phyloP scores from a whole-genome alignment of 2,113 vertebrate genomes.

The Irena cyanogastra region DNA sequence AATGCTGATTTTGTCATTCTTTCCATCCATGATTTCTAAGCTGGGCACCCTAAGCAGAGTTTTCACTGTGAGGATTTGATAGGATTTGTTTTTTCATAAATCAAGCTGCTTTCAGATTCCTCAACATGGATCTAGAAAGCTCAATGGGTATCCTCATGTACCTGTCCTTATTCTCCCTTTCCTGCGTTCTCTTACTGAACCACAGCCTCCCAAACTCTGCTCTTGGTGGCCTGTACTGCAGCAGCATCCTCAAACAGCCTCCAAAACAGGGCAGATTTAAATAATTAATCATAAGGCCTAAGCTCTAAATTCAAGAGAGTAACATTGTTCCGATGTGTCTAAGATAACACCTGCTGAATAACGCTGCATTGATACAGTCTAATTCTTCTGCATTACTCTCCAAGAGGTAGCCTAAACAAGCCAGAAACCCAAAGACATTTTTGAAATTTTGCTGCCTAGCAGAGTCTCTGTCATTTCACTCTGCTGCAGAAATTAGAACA shows the following conservation, averaged over 20 bases:
- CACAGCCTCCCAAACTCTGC: not conserved
- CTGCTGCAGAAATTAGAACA: not conserved
- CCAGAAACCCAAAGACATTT: not conserved
- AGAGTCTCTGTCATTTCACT: not conserved
- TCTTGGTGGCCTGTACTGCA: not conserved
- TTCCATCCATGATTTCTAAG: not conserved
- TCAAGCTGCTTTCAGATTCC: not conserved
- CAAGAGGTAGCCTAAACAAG: not conserved
- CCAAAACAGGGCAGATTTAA: not conserved
- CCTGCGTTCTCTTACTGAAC: not conserved
- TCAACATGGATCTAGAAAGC: not conserved
- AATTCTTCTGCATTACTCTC: not conserved
- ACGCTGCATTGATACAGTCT: not conserved
- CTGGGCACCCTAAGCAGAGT: not conserved
- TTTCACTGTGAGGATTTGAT: not conserved
- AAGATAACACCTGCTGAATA: not conserved
- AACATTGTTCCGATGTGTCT: not conserved
- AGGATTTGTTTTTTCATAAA: not conserved
- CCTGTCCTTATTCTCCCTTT: not conserved
- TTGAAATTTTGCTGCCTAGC: not conserved
- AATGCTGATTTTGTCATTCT: not conserved
- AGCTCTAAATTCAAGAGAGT: not conserved
- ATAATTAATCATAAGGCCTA: not conserved
- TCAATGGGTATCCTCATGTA: not conserved
- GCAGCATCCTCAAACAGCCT: not conserved